A percentile compares a stretch with the other conserved stretches of the same genome.
Evolutionary conservation across 2,888 invertebrate species (phyloP).

Genomic region (Hyles lineata): DNA sequence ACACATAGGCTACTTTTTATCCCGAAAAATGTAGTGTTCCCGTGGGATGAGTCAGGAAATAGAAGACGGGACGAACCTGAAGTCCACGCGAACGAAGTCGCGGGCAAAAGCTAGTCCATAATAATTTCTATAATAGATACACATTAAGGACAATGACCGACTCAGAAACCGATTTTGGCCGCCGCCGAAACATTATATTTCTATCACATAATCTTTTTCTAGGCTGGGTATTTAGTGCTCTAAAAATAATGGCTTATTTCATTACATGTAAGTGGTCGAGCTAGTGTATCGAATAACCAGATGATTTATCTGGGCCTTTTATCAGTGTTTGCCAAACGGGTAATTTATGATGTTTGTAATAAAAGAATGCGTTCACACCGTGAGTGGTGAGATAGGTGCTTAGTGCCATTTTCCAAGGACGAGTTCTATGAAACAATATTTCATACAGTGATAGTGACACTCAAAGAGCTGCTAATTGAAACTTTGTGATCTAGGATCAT

Average conservation of each 20-base stretch:
- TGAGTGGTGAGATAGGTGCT: too few species aligned
- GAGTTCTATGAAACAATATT: too few species aligned
- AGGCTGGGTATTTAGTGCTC: slow-evolving; percentile 38
- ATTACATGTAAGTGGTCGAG: neutral
- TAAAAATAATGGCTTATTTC: slow-evolving; percentile 47
- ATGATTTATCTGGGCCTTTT: slow-evolving; percentile 10
- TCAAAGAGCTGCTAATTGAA: too few species aligned
- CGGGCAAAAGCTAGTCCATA: too few species aligned
- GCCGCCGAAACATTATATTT: slow-evolving; percentile 13
- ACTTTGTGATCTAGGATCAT: too few species aligned
- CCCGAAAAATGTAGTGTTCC: too few species aligned
- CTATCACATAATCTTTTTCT: slow-evolving; percentile 2
- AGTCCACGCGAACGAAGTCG: too few species aligned
- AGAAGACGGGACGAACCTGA: too few species aligned
- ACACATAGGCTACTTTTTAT: too few species aligned
- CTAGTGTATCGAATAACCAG: neutral
- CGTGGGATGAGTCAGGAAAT: too few species aligned
- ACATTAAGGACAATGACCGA: slow-evolving; percentile 17
- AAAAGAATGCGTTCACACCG: neutral
- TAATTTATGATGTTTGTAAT: neutral
- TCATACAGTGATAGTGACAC: too few species aligned
- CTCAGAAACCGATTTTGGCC: neutral
- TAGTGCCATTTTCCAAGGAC: too few species aligned
- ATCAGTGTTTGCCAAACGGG: neutral
- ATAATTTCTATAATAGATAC: slow-evolving; percentile 9